phyloP scores from a whole-genome alignment of 2,113 vertebrate species.

The Pardalotus punctatus region DNA sequence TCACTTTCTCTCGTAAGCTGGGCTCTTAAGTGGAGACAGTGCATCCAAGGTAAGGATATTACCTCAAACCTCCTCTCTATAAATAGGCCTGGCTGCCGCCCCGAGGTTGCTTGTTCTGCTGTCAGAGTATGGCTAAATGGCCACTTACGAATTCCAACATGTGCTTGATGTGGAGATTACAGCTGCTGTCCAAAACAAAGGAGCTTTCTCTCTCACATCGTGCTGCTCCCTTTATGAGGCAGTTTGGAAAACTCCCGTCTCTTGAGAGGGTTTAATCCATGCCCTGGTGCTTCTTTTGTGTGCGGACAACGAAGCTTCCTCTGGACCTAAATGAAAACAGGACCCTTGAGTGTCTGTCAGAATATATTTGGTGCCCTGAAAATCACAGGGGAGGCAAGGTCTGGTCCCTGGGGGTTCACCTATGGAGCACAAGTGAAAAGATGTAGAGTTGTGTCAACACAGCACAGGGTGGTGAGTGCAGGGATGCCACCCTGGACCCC shows the following conservation, averaged over 20 bases:
- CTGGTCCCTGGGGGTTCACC: not conserved
- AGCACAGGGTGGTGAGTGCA: not conserved
- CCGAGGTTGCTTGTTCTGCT: slow-evolving; percentile 37
- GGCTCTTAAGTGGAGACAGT: slow-evolving; percentile 38
- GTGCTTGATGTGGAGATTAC: slow-evolving; percentile 64
- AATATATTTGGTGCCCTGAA: not conserved
- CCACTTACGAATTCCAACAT: slow-evolving; percentile 43
- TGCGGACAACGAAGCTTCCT: not conserved
- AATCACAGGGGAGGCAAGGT: not conserved
- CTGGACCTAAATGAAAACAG: not conserved
- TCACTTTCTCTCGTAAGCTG: slow-evolving; percentile 21
- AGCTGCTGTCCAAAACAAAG: slow-evolving; percentile 55
- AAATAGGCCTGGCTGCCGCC: slow-evolving; percentile 57
- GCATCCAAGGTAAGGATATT: slow-evolving; percentile 58
- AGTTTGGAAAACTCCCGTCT: slow-evolving; percentile 5
- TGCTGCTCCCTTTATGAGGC: slow-evolving; percentile 27
- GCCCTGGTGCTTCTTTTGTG: slow-evolving; percentile 19
- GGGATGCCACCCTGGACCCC: not conserved
- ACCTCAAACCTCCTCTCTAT: slow-evolving; percentile 57
- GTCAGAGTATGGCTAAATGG: slow-evolving; percentile 57
- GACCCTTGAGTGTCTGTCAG: not conserved
- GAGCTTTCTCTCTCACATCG: slow-evolving; percentile 15
- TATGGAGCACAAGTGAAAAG: not conserved
- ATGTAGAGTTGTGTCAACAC: not conserved
- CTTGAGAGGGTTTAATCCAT: slow-evolving; percentile 2